Base-by-base conservation (phyloP, 2,797 vertebrate genomes). In the Serranus cabrilla region DNA sequence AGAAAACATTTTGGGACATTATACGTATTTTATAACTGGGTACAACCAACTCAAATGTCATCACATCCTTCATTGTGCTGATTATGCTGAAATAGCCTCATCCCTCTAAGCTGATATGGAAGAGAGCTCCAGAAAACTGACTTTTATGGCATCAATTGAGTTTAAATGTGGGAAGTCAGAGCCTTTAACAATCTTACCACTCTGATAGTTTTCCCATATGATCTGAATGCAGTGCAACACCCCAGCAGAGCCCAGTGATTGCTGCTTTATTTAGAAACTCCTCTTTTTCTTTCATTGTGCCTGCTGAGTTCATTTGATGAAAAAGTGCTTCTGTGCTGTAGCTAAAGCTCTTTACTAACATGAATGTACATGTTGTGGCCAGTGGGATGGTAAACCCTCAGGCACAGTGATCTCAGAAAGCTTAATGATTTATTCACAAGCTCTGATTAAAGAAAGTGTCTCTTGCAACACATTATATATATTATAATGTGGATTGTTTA, bases 251-350 rank as follows among this genome's bases (percentile, higher is more conserved):
- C 21, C 9, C 11, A 40, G 0, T 63, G 70, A 83, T 71, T 75
- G 59, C 62, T 72, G 55, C 74, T 71, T 72, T 70, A 63, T 74
- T 72, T 67, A 73, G 81, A 80, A 66, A 72, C 54, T 68, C 17
- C 42, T 18, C 40, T 70, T 51, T 9, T 51, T 45, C 27, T 49
- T 68, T 61, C n/a, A 21, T 74, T 54, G 56, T 73, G 40, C 27
- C 25, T 42, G n/a, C 9, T 56, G 63, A 52, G 34, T 68, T 76
- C 11, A 74, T 67, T 54, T 78, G 47, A 58, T 5, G 57, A 50
- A 50, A 60, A 43, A 39, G 47, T 59, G 23, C 52, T 64, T 42
- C 47, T 43, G 51, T 59, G 31, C 57, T 64, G 42, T 7, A 51
- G 0, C 23, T 72, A 54, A 55, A 42, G 18, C 23, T 49, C 54